A percentile compares a stretch with the other conserved stretches of the same genome.
These are phyloP conservation scores for Arrhopalites spinosus DNA, from an alignment of 2,888 invertebrate species.

Conservation along the genomic window DNA sequence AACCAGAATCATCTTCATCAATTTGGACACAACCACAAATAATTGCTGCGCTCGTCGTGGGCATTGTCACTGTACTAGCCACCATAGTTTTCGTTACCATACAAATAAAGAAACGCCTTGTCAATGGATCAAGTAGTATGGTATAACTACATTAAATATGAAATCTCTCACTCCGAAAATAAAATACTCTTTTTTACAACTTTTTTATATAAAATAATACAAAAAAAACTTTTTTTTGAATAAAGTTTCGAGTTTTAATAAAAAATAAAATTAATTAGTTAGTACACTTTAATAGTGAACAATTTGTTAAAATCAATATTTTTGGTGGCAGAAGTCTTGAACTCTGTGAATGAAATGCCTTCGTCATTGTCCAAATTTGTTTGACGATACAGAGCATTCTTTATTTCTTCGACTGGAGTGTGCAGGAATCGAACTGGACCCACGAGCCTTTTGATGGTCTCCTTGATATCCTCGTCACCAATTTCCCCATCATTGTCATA, in stretches of 20 bases:
- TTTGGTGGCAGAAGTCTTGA: conserved; percentile 22
- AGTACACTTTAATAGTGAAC: background rate
- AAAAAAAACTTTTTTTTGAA: too few species aligned
- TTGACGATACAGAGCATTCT: background rate
- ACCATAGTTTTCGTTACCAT: background rate
- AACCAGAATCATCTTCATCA: background rate
- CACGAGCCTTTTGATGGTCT: conserved; percentile 15
- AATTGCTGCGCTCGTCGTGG: background rate
- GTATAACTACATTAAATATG: too few species aligned
- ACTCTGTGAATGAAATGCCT: conserved; percentile 18
- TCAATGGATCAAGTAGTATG: too few species aligned
- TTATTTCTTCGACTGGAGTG: conserved; percentile 16
- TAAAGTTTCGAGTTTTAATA: too few species aligned
- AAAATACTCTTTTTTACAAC: too few species aligned
- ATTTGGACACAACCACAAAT: background rate
- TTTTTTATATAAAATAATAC: too few species aligned
- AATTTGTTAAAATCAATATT: conserved; percentile 12
- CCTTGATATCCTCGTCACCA: conserved; percentile 17
- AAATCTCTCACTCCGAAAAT: too few species aligned
- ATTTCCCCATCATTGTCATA: conserved; percentile 25
- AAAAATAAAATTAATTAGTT: too few species aligned
- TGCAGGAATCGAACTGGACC: background rate
- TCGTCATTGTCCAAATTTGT: conserved; percentile 24
- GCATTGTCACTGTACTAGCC: background rate
- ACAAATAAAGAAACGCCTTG: too few species aligned